Conservation (phyloP, 2,113 vertebrate genomes). For the Potamarius usumacintae region DNA sequence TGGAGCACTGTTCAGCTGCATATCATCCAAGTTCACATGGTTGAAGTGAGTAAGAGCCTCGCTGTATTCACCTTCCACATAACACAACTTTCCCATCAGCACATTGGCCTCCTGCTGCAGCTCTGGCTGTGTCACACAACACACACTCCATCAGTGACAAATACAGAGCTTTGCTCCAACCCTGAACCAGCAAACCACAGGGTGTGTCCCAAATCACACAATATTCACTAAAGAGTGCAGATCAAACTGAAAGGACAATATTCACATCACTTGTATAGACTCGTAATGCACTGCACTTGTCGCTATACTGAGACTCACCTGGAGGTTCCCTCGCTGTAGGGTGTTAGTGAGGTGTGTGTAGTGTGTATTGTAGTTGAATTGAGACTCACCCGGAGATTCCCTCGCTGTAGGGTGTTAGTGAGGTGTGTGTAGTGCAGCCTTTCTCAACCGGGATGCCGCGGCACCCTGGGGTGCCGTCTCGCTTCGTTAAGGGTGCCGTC, state of each 20-base stretch:
- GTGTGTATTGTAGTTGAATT: not conserved
- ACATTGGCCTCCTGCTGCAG: conserved; percentile 90
- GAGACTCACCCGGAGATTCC: conserved; percentile 88
- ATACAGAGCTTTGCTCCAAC: not conserved
- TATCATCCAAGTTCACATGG: conserved; percentile 82
- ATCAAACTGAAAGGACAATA: not conserved
- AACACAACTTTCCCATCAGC: conserved; percentile 91
- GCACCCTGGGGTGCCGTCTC: no score
- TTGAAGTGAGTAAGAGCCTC: conserved; percentile 85
- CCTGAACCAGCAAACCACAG: not conserved
- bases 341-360: conserved; percentile 78
- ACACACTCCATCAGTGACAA: not conserved
- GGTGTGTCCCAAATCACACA: not conserved
- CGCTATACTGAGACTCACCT: conserved; percentile 71
- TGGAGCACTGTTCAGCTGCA: conserved; percentile 83
- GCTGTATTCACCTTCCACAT: conserved; percentile 88
- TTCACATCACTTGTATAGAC: not conserved
- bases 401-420: conserved; percentile 87
- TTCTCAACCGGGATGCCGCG: no score
- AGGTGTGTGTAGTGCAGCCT: conserved; percentile 74
- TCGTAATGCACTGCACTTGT: not conserved
- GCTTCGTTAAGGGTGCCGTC: no score
- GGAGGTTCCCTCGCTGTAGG: conserved; percentile 90
- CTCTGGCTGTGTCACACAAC: conserved; percentile 77
- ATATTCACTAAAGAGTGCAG: not conserved